Conservation (phyloP, 2,797 vertebrate genomes). For the Gadopsis marmoratus region DNA sequence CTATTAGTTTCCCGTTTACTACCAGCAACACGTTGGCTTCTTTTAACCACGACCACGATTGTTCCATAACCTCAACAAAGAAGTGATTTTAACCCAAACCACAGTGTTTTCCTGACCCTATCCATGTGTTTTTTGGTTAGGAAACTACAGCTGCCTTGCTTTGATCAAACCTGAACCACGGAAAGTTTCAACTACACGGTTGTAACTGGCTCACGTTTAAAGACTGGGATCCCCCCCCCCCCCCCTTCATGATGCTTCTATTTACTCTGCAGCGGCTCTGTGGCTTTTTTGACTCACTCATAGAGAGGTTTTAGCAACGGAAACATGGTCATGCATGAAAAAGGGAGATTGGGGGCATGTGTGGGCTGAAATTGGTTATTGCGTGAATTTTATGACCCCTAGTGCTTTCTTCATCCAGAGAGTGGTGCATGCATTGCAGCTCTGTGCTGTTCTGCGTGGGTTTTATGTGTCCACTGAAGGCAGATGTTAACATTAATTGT, state of each 20-base stretch:
- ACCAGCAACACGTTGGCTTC: neutral
- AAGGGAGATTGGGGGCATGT: neutral
- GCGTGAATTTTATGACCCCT: constrained; percentile 2
- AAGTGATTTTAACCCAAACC: neutral
- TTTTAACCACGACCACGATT: neutral
- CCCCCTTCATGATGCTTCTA: neutral
- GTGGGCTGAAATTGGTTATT: constrained; percentile 7
- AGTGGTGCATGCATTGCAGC: too few species aligned
- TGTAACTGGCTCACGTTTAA: constrained; percentile 11
- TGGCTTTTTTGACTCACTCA: neutral
- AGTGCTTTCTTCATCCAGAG: neutral
- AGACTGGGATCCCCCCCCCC: neutral
- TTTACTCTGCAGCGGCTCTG: constrained; percentile 18
- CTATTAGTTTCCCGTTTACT: neutral
- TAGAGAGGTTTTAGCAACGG: neutral
- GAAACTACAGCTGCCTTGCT: neutral
- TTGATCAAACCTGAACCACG: constrained; percentile 4
- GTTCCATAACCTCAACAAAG: neutral
- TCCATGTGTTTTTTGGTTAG: neutral
- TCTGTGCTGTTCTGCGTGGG: constrained; percentile 1
- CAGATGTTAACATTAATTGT: constrained; percentile 49
- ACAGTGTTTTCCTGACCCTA: neutral
- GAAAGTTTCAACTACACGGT: constrained; percentile 14
- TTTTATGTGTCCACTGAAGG: constrained; percentile 32
- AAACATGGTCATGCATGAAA: constrained; percentile 3